Percentiles rank a stretch among this genome's conserved stretches.
Conservation (phyloP, 1,140 invertebrate genomes). For the Anastrepha ludens region DNA sequence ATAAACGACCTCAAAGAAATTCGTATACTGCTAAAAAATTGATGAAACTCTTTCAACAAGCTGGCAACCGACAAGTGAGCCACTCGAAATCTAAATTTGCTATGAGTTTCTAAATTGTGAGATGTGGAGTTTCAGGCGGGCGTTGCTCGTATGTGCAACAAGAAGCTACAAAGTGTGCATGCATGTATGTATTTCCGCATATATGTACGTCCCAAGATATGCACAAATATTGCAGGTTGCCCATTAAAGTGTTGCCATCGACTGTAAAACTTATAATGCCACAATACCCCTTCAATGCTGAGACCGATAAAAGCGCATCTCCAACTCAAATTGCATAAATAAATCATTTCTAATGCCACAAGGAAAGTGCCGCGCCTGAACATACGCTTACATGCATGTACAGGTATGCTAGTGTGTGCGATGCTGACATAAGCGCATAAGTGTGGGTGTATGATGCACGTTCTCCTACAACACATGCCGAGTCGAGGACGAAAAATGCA, state of each 20-base stretch:
- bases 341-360: slow-evolving; percentile 74
- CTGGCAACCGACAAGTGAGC: slow-evolving; percentile 28
- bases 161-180: background rate
- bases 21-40: slow-evolving; percentile 42
- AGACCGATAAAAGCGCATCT: slow-evolving; percentile 39
- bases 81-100: background rate
- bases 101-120: background rate
- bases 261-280: background rate
- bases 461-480: slow-evolving; percentile 25
- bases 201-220: background rate
- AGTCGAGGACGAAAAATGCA: background rate
- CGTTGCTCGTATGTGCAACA: background rate
- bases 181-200: background rate
- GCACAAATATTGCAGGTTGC: background rate
- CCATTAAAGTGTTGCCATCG: slow-evolving; percentile 3
- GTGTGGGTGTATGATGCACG: background rate
- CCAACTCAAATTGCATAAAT: slow-evolving; percentile 71
- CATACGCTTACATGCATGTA: background rate
- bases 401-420: background rate
- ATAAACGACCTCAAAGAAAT: slow-evolving; percentile 29
- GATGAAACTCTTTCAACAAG: slow-evolving; percentile 37
- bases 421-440: background rate
- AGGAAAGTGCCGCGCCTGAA: slow-evolving; percentile 65
- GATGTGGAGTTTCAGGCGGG: background rate
- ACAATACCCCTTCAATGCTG: background rate